Evolutionary conservation across 2,797 vertebrate species (phyloP).

Genomic region (Sebastes variabilis): DNA sequence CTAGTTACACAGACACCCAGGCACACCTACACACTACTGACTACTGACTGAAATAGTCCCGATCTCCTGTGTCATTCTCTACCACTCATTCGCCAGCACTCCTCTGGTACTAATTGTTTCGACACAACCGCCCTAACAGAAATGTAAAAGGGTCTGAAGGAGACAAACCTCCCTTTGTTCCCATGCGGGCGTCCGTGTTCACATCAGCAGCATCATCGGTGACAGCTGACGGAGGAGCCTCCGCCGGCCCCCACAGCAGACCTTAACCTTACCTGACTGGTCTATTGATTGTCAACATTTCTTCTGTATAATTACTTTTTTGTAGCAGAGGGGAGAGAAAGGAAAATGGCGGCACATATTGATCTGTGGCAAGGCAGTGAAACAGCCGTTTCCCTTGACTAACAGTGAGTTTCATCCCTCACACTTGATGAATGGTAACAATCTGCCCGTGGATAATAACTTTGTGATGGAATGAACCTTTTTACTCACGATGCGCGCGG

Average conservation of each 20-base stretch:
- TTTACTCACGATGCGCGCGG: conserved; percentile 67
- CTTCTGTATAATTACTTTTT: conserved; percentile 97
- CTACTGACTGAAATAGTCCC: background rate
- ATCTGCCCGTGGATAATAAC: conserved; percentile 91
- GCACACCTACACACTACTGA: background rate
- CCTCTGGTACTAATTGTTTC: conserved; percentile 59
- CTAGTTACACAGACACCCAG: background rate
- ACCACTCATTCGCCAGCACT: background rate
- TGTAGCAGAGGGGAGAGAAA: conserved; percentile 65
- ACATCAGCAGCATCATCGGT: conserved; percentile 67
- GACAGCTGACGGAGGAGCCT: conserved; percentile 81
- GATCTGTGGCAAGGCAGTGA: conserved; percentile 87
- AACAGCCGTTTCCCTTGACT: conserved; percentile 93
- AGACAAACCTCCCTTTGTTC: conserved; percentile 68
- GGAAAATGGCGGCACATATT: conserved; percentile 88
- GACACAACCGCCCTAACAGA: conserved; percentile 44
- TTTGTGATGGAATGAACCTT: conserved; percentile 93
- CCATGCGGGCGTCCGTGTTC: conserved; percentile 49
- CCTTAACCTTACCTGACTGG: conserved; percentile 85
- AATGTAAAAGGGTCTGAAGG: conserved; percentile 52
- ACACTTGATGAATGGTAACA: conserved; percentile 92
- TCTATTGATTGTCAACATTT: conserved; percentile 95
- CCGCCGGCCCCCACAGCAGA: conserved; percentile 69
- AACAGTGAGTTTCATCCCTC: conserved; percentile 92
- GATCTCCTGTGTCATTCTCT: conserved; percentile 6